A percentile compares a stretch with the other conserved stretches of the same genome.
Conservation (phyloP, 2,797 vertebrate species). For the Lepus oiostolus region DNA sequence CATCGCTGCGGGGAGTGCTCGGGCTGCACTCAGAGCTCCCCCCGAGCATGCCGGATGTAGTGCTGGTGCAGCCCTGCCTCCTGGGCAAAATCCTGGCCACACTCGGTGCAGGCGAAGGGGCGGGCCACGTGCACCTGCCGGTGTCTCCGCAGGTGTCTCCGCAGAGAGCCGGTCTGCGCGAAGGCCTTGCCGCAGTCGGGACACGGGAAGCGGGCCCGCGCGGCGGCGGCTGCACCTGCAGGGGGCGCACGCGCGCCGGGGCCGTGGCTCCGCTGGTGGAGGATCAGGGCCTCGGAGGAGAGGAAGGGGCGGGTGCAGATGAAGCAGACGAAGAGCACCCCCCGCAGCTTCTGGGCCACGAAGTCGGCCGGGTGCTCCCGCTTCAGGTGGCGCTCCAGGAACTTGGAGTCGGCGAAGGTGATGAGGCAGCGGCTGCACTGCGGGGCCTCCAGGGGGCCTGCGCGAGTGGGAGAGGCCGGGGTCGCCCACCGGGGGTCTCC, state of each 20-base stretch:
- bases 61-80: slow-evolving; percentile 92
- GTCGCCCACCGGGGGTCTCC: slow-evolving; percentile 20
- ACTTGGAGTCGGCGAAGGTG: slow-evolving; percentile 94
- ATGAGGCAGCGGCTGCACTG: slow-evolving; percentile 94
- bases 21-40: slow-evolving; percentile 75
- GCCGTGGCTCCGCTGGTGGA: slow-evolving; percentile 92
- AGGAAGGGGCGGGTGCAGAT: slow-evolving; percentile 91
- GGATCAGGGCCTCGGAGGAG: slow-evolving; percentile 92
- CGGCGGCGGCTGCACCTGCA: slow-evolving; percentile 83
- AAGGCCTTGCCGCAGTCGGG: slow-evolving; percentile 86
- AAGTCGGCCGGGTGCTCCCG: slow-evolving; percentile 93
- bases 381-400: slow-evolving; percentile 94
- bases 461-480: not conserved
- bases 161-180: slow-evolving; percentile 88
- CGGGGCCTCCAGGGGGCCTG: slow-evolving; percentile 90
- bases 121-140: slow-evolving; percentile 87
- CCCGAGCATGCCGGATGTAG: slow-evolving; percentile 86
- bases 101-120: slow-evolving; percentile 93
- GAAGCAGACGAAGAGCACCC: slow-evolving; percentile 93
- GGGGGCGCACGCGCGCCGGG: slow-evolving; percentile 88
- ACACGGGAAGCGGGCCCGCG: slow-evolving; percentile 89
- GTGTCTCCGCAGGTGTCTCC: slow-evolving; percentile 82
- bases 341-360: slow-evolving; percentile 92
- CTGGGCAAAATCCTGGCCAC: slow-evolving; percentile 91
- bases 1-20: not conserved